Base-by-base conservation (phyloP, 2,797 vertebrate genomes). In the Prunella strophiata region DNA sequence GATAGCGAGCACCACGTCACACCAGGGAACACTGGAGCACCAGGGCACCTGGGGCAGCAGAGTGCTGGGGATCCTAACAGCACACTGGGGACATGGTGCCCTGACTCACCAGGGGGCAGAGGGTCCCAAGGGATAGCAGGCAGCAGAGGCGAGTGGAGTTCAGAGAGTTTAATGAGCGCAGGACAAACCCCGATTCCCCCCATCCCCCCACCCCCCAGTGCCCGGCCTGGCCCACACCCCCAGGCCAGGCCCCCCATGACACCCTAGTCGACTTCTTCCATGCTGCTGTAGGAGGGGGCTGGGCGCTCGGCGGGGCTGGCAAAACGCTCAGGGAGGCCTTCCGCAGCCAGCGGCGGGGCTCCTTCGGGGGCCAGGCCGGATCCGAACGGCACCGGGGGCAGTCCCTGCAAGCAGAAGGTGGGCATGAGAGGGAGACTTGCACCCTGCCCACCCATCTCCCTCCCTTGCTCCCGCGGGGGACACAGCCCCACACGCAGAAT, bases 251-350 rank as follows among this genome's bases (percentile, higher is more conserved):
- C 4, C 52, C 85, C 89, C 23, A 0, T 6, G 2, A 59, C 3
- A 19, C 92, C 91, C 97, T 97, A 99, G 98, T 99, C 99, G 97
- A 99, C 99, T 97, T 99, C 99, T 98, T 99, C 99, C 99, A 99
- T 99, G 98, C 99, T 99, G 98, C 99, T 99, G 98, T 99, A 99
- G 88, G 99, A 99, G 23, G 98, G 98, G 43, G 98, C 94, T 6
- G 98, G 98, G 92, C 97, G 98, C 92, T 99, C 99, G 21, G 98
- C 96, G 2, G 99, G 93, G 97, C 98, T 98, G 88, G 97, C 58
- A 75, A 98, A 99, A 92, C 98, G 98, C 93, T 99, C 99, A 8
- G 99, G 97, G 38, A 98, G 96, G 76, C 98, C 97, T 96, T 98
- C 98, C 2, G 98, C 93, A 80, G 98, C 98, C 98, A 99, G 96